Evolutionary conservation across 2,113 vertebrate genomes (phyloP), one percentile per base, ranked within the genome.

Genomic region (Pelodiscus sinensis): DNA sequence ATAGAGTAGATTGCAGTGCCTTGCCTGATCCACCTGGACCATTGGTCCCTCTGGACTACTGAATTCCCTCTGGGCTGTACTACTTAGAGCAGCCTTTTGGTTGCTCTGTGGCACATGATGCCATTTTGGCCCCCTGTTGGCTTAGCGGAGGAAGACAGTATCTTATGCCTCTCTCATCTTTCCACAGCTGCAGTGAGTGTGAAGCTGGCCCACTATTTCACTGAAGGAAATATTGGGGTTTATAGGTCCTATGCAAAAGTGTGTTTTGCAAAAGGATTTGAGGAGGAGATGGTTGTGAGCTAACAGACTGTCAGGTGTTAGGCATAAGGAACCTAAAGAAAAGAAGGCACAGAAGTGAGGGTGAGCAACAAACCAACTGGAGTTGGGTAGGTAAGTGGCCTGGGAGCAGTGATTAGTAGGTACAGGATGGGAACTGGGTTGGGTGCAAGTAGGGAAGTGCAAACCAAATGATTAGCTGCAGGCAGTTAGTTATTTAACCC

Each of bases 221-320:
- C 71, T 75, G 71, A 2, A 82, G 79, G 29, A 50, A 57, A 73
- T 62, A 77, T 79, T 5, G 11, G 29, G n/a, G 79, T 2, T 68
- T 50, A 10, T 0, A 2, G 56, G 14, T 13, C 0, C 0, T 21
- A 55, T 0, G 2, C 51, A 14, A 6, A 44, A 35, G 19, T 0
- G 2, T 35, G 13, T 22, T 13, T 44, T 60, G n/a, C 8, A 22
- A 0, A 2, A 79, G 73, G 50, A 55, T 22, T 29, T 5, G 80
- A 52, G 81, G 80, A 44, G 71, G 22, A 62, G 19, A 0, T 5
- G 19, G 16, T 58, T 38, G 6, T 58, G 83, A 29, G 2, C 51
- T 4, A 3, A 54, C 62, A 86, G 25, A 52, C 0, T 18, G 65
- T 6, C 27, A 31, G 85, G 2, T 81, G 3, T 52, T 82, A 57